Evolutionary conservation across 2,113 vertebrate genomes (phyloP).

Genomic region (Delphinapterus leucas): DNA sequence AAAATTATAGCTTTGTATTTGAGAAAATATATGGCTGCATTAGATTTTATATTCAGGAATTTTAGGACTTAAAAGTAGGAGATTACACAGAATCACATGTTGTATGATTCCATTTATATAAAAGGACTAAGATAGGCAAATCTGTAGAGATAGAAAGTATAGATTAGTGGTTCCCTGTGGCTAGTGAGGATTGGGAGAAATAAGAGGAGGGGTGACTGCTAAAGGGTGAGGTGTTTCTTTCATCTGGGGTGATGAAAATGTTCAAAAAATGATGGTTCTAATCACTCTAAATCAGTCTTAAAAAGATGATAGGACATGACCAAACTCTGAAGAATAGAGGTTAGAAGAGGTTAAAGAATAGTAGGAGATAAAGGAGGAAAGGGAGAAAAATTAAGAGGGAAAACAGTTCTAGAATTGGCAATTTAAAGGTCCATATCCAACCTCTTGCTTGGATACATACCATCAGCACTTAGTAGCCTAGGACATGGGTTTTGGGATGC

Average conservation of each 20-base stretch:
- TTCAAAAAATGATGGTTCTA: not conserved
- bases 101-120: not conserved
- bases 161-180: not conserved
- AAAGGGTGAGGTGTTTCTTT: not conserved
- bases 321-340: not conserved
- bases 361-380: not conserved
- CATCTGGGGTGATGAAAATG: not conserved
- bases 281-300: not conserved
- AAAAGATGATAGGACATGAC: not conserved
- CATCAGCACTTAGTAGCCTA: not conserved
- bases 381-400: not conserved
- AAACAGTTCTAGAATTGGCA: not conserved
- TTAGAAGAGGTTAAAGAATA: not conserved
- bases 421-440: not conserved
- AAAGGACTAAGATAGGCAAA: not conserved
- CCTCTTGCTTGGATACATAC: not conserved
- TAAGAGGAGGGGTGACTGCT: not conserved
- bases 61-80: not conserved
- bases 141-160: not conserved
- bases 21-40: not conserved
- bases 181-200: not conserved
- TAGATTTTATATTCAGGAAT: slow-evolving; percentile 10
- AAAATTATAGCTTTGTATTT: not conserved
- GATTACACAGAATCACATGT: not conserved
- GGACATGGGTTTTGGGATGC: not conserved